Evolutionary conservation across 2,888 invertebrate genomes (phyloP), one percentile per base, ranked within the genome.

Genomic region (Temnothorax ravouxi): DNA sequence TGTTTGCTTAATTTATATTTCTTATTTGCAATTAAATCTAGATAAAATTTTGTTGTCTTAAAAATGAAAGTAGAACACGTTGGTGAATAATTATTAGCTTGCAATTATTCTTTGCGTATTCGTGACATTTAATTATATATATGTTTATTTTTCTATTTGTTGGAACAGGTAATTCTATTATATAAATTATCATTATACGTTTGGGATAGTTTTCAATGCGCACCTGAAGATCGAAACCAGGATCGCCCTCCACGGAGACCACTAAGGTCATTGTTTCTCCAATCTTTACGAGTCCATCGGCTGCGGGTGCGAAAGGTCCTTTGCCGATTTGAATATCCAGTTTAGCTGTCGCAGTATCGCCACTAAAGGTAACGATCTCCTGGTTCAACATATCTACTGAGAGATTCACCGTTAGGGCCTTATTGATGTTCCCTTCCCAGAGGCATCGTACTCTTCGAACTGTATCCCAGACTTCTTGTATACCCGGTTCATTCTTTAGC

Each of bases 231-330:
- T 98, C 97, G 91, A 97, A 97, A 3, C 97, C 97, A 76, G 97
- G 96, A 93, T 97, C 97, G 0, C 98, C 98, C 80, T 97, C 97
- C 2, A 98, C 97, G 0, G 97, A 96, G 8, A 98, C 97, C 2
- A 97, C 98, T 84, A 98, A 95, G 0, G 98, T 98, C 97, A 98
- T 97, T 0, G 96, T 96, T 94, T 98, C 97, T 76, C 98, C 98
- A 87, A 98, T 98, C 94, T 97, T 97, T 9, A 98, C 97, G 54
- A 98, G 95, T 0, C 97, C 97, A 87, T 96, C 96, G 0, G 97
- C 97, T 77, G 97, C 96, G 4, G 96, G 96, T 0, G 97, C 97
- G 91, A 97, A 97, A 25, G 98, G 97, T 82, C 98, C 98, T 92
- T 96, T 96, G 6, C 98, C 98, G 50, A 96, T 95, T 94, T 97